Base-by-base conservation (phyloP, 2,797 vertebrate species). In the Mycteria americana region DNA sequence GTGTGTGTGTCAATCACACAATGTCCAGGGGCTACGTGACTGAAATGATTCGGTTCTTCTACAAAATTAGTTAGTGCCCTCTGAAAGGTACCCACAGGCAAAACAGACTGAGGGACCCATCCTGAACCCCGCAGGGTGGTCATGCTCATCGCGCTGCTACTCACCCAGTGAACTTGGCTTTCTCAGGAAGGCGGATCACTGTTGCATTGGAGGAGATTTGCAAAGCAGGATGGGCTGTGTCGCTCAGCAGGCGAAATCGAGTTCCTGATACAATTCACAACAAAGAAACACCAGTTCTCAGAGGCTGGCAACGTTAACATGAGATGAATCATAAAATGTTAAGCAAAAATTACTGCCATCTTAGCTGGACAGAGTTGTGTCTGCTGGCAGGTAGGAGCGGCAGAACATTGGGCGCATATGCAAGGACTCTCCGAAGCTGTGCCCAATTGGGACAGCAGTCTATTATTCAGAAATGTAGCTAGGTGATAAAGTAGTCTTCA, bases 171-270 rank as follows among this genome's bases (percentile, higher is more conserved):
- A 98, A 97, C 85, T 97, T 88, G 50, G 92, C 95, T 89, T 97
- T 98, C 92, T 98, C 98, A 4, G 97, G 86, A 91, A 98, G 98
- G 95, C 96, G 95, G 91, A 99, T 95, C 39, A 98, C 97, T 8
- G 97, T 98, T 85, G 97, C 98, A 79, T 98, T 97, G 13, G 97
- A 97, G 19, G 99, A 99, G 85, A 99, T 98, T 85, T 98, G 98
- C 92, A 99, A 96, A 85, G 97, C 95, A 0, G 98, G 98, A 87
- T 99, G 98, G 88, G 98, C 98, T 10, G 99, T 99, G 81, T 97
- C 96, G 39, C 97, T 98, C 95, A 99, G 91, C 85, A 99, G 96
- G 39, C 89, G 98, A 97, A 99, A 99, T 94, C 98, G 98, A 28
- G 99, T 99, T 94, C 99, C 99, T 99, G 84, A 37, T 68, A 70